Conservation (phyloP, 2,888 invertebrate species). For the Lepidochrysops patricia region DNA sequence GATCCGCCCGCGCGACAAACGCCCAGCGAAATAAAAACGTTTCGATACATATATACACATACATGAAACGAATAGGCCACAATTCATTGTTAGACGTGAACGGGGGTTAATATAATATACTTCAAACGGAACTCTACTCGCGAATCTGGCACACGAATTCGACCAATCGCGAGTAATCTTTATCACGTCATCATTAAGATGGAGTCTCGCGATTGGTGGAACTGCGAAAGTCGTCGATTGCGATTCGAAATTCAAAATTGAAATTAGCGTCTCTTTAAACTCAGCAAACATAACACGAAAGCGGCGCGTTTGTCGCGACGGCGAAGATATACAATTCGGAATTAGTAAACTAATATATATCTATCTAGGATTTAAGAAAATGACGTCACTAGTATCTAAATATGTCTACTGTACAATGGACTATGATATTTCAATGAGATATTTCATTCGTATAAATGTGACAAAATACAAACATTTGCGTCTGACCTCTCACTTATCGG, state of each 20-base stretch:
- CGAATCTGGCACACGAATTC: neutral
- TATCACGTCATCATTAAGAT: slow-evolving; percentile 8
- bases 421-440: slow-evolving; percentile 70
- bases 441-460: slow-evolving; percentile 70
- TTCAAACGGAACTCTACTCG: neutral
- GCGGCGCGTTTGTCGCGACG: slow-evolving; percentile 56
- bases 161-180: neutral
- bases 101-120: slow-evolving; percentile 46
- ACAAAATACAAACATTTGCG: slow-evolving; percentile 70
- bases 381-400: slow-evolving; percentile 60
- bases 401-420: slow-evolving; percentile 71
- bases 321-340: slow-evolving; percentile 53
- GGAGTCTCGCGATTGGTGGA: neutral
- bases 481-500: slow-evolving; percentile 63
- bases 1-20: slow-evolving; percentile 52
- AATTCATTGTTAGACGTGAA: slow-evolving; percentile 56
- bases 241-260: neutral
- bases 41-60: slow-evolving; percentile 31
- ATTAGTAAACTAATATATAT: slow-evolving; percentile 62
- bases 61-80: slow-evolving; percentile 60
- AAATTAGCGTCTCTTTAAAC: slow-evolving; percentile 33
- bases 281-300: slow-evolving; percentile 40
- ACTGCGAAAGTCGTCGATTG: neutral
- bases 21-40: slow-evolving; percentile 38
- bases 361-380: slow-evolving; percentile 64